Conservation (phyloP, 2,888 invertebrate species). For the Pandemis heparana region DNA sequence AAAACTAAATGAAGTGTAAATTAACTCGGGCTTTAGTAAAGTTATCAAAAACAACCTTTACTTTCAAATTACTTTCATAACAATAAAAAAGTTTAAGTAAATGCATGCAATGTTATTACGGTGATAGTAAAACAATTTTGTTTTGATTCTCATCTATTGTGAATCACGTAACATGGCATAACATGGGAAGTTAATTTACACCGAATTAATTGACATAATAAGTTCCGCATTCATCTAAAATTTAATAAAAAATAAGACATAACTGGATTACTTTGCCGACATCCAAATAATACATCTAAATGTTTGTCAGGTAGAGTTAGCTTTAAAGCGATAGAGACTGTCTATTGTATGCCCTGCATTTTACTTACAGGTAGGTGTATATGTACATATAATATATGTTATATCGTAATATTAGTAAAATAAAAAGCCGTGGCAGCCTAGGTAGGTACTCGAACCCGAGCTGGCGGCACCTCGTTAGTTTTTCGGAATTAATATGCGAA, state of each 20-base stretch:
- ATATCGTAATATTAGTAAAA: no score
- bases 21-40: not conserved
- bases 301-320: no score
- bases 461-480: no score
- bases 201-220: conserved; percentile 7
- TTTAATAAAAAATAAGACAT: not conserved
- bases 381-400: no score
- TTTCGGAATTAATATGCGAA: no score
- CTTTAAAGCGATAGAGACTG: no score
- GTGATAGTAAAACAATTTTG: conserved; percentile 14
- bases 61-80: not conserved
- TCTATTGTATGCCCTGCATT: no score
- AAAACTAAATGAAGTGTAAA: no score
- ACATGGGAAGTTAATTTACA: conserved; percentile 29
- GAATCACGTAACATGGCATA: conserved; percentile 23
- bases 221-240: conserved; percentile 27
- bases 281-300: not conserved
- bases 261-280: not conserved
- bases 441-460: no score
- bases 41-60: not conserved
- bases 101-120: not conserved
- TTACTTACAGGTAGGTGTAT: no score
- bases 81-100: not conserved
- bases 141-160: conserved; percentile 15
- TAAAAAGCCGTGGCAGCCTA: no score